Conservation (phyloP, 2,888 invertebrate genomes). For the Odiellus spinosus region DNA sequence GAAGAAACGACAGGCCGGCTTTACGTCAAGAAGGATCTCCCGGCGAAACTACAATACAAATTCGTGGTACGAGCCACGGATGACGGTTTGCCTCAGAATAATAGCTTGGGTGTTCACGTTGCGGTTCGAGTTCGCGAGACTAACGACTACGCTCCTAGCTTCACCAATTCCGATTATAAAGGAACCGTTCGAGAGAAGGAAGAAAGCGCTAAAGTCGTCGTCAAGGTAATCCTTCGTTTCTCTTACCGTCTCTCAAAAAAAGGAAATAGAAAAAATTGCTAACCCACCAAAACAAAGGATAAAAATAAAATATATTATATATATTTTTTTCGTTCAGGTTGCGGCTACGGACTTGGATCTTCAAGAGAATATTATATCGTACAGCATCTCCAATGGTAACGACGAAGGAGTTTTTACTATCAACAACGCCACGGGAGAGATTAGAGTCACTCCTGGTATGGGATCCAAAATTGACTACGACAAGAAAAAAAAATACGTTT, state of each 20-base stretch:
- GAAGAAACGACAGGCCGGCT: conserved; percentile 22
- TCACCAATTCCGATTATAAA: conserved; percentile 21
- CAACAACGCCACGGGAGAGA: conserved; percentile 29
- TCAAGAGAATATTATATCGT: conserved; percentile 23
- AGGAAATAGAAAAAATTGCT: too few species aligned
- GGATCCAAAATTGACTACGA: conserved; percentile 22
- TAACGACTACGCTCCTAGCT: conserved; percentile 24
- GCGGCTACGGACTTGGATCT: conserved; percentile 24
- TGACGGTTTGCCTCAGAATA: conserved; percentile 27
- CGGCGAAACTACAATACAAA: conserved; percentile 22
- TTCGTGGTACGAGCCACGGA: conserved; percentile 32
- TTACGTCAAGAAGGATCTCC: conserved; percentile 19
- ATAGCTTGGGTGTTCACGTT: conserved; percentile 25
- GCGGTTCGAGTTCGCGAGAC: conserved; percentile 21
- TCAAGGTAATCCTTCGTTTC: conserved; percentile 12
- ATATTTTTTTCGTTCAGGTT: conserved; percentile 22
- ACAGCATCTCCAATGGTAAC: conserved; percentile 27
- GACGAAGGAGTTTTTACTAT: conserved; percentile 31
- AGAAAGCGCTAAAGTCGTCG: conserved; percentile 19
- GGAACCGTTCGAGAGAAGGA: conserved; percentile 22
- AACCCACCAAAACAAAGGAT: too few species aligned
- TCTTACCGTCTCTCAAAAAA: too few species aligned
- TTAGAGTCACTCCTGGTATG: conserved; percentile 23
- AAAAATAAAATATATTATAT: not conserved
- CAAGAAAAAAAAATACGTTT: conserved; percentile 20